Percentiles rank a stretch among this genome's conserved stretches.
Conservation (phyloP, 1,140 invertebrate genomes). For the Apis mellifera region DNA sequence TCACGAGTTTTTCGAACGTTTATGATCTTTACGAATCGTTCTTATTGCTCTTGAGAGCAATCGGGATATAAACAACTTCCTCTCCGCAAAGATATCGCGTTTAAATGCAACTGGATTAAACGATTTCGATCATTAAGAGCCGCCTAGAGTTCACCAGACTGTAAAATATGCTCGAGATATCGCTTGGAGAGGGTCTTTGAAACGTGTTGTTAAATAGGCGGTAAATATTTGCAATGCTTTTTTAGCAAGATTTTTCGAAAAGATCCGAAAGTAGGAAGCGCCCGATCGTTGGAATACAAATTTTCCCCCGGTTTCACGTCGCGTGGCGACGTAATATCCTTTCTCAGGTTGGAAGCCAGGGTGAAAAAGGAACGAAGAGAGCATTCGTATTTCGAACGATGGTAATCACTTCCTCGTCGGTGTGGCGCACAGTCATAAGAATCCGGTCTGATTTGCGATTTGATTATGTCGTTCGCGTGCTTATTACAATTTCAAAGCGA, state of each 20-base stretch:
- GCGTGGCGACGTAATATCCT: constrained; percentile 47
- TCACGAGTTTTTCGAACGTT: neutral
- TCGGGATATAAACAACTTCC: neutral
- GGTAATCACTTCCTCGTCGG: constrained; percentile 77
- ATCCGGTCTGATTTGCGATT: constrained; percentile 68
- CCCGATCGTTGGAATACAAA: constrained; percentile 43
- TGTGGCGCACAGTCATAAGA: constrained; percentile 57
- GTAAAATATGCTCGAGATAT: constrained; percentile 30
- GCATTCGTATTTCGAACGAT: constrained; percentile 60
- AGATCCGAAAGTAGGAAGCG: constrained; percentile 60
- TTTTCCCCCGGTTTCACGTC: constrained; percentile 34
- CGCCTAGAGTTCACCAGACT: constrained; percentile 7
- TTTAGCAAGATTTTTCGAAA: constrained; percentile 47
- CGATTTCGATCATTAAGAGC: neutral
- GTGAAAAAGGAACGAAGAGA: constrained; percentile 62
- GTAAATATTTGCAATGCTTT: neutral
- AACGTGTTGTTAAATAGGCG: constrained; percentile 36
- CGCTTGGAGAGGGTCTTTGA: constrained; percentile 28
- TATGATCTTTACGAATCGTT: neutral
- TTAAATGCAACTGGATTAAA: neutral
- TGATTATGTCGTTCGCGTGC: constrained; percentile 74
- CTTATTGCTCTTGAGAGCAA: neutral
- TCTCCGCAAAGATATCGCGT: no score
- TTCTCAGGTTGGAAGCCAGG: constrained; percentile 53
- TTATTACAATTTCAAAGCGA: constrained; percentile 75